These are phyloP conservation scores for Hypercompe scribonia DNA, from an alignment of 2,888 invertebrate species.

Conservation along the genomic window DNA sequence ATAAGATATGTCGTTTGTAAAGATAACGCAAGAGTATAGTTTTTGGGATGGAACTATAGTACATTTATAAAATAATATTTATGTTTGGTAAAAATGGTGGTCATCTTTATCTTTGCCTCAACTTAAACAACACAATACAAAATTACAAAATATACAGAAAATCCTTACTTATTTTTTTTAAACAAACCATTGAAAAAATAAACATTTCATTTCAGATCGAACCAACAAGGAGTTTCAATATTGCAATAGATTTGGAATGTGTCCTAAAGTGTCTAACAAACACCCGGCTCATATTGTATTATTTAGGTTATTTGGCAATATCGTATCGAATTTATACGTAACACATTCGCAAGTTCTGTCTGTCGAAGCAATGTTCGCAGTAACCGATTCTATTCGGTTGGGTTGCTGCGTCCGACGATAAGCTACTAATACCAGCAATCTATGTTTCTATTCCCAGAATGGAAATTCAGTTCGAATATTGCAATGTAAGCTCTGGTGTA, in stretches of 20 bases:
- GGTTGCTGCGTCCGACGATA: slow-evolving; percentile 20
- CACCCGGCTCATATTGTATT: neutral
- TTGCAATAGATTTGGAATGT: neutral
- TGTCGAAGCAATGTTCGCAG: slow-evolving; percentile 10
- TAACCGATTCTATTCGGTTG: slow-evolving; percentile 14
- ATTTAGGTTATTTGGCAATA: slow-evolving; percentile 5
- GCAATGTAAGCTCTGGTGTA: slow-evolving; percentile 8
- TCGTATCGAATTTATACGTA: slow-evolving; percentile 11
- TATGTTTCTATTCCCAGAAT: slow-evolving; percentile 16
- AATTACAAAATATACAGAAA: neutral
- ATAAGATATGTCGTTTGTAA: too few species aligned
- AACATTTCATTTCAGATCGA: neutral
- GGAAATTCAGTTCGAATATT: slow-evolving; percentile 17
- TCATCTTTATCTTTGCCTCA: neutral
- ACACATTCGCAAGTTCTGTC: slow-evolving; percentile 8
- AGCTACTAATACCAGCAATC: slow-evolving; percentile 19
- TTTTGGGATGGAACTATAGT: too few species aligned
- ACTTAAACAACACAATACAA: neutral
- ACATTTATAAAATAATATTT: too few species aligned
- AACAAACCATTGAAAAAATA: neutral
- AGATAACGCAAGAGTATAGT: too few species aligned
- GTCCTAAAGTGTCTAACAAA: slow-evolving; percentile 5
- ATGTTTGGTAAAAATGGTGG: neutral
- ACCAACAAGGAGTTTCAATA: neutral
- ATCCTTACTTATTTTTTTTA: too few species aligned